A percentile compares a stretch with the other conserved stretches of the same genome.
Conservation (phyloP, 2,113 vertebrate species). For the Himantopus leucocephalus region DNA sequence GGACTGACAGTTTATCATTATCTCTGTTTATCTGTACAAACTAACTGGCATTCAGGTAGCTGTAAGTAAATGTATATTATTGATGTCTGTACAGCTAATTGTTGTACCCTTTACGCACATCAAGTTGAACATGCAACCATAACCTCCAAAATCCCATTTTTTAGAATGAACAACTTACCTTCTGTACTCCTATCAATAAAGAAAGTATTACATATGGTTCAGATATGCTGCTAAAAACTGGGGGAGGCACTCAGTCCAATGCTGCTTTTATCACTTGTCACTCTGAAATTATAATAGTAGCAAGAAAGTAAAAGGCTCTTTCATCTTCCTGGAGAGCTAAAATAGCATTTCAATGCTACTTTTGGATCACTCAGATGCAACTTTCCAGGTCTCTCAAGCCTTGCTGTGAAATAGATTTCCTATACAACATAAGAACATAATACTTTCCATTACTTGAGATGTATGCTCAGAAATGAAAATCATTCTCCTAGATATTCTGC, state of each 20-base stretch:
- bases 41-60: neutral
- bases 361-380: slow-evolving; percentile 26
- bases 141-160: neutral
- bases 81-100: neutral
- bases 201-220: neutral
- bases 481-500: neutral
- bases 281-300: slow-evolving; percentile 41
- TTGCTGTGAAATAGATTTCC: slow-evolving; percentile 24
- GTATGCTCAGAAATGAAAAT: neutral
- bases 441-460: neutral
- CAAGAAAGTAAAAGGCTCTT: slow-evolving; percentile 23
- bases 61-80: neutral
- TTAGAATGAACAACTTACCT: neutral
- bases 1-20: neutral
- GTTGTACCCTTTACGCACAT: neutral
- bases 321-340: slow-evolving; percentile 18
- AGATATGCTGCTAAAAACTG: slow-evolving; percentile 2
- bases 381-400: slow-evolving; percentile 3
- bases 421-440: neutral
- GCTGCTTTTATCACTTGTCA: slow-evolving; percentile 43
- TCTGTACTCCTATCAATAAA: neutral
- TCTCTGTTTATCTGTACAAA: slow-evolving; percentile 20
- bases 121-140: neutral
- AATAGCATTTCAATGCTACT: slow-evolving; percentile 9
- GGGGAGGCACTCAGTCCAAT: neutral